A percentile compares a stretch with the other conserved stretches of the same genome.
Conservation (phyloP, 2,113 vertebrate species). For the Glaucomys volans region DNA sequence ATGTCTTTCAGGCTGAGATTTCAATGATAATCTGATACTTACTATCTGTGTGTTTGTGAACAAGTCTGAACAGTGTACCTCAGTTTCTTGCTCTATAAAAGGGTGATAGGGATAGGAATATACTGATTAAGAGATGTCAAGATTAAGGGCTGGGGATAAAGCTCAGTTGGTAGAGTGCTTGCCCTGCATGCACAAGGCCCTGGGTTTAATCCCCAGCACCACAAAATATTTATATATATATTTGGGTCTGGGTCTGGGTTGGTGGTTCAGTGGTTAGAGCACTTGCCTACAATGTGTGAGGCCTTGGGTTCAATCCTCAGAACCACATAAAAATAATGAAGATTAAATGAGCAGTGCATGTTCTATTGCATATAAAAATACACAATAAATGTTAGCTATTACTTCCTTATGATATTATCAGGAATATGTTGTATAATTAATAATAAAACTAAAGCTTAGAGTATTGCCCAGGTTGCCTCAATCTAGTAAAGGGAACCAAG, state of each 20-base stretch:
- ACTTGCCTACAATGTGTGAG: too few species aligned
- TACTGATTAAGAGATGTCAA: not conserved
- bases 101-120: not conserved
- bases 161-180: too few species aligned
- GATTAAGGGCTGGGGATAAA: too few species aligned
- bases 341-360: not conserved
- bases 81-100: constrained; percentile 27
- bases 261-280: too few species aligned
- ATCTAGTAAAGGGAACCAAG: not conserved
- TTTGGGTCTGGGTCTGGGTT: too few species aligned
- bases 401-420: constrained; percentile 11
- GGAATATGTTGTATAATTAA: not conserved
- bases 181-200: too few species aligned
- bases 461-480: not conserved
- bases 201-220: too few species aligned
- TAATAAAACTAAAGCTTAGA: not conserved
- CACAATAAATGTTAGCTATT: not conserved
- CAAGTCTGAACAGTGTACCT: not conserved
- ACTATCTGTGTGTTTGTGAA: not conserved
- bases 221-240: too few species aligned
- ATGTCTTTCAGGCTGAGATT: not conserved
- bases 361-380: not conserved
- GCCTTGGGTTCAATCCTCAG: too few species aligned
- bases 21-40: not conserved
- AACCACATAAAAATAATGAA: too few species aligned